Conservation (phyloP, 1,140 invertebrate species). For the Polypedilum vanderplanki region DNA sequence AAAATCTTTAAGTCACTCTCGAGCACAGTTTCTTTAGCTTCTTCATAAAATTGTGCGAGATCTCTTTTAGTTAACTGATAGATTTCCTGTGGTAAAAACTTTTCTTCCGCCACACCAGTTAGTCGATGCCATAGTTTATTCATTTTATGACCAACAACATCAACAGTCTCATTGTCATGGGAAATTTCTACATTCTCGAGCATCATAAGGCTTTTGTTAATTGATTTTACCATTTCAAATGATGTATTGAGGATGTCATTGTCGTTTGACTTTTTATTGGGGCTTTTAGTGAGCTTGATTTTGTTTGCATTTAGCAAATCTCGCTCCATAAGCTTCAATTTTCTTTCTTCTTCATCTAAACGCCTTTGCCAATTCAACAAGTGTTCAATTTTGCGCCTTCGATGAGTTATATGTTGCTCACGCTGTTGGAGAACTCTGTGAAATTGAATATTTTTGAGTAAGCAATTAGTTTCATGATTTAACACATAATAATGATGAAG, state of each 20-base stretch:
- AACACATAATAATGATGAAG: too few species aligned
- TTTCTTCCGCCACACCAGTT: constrained; percentile 32
- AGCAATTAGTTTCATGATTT: too few species aligned
- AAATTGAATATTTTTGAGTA: too few species aligned
- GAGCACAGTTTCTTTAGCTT: constrained; percentile 33
- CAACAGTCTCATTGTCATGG: constrained; percentile 31
- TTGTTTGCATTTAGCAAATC: constrained; percentile 31
- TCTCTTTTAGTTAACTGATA: constrained; percentile 34
- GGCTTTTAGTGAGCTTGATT: not conserved
- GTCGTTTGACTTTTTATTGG: not conserved
- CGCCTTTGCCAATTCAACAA: constrained; percentile 35
- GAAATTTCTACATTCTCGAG: constrained; percentile 31
- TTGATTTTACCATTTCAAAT: constrained; percentile 29
- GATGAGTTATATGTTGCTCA: constrained; percentile 33
- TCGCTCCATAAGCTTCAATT: constrained; percentile 33
- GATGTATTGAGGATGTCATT: not conserved
- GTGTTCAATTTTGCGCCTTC: constrained; percentile 33
- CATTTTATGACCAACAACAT: constrained; percentile 33
- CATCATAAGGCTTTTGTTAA: constrained; percentile 34
- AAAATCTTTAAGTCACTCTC: constrained; percentile 15
- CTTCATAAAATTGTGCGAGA: constrained; percentile 34
- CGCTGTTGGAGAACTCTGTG: constrained; percentile 33
- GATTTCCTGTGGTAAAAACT: constrained; percentile 32
- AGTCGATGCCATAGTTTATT: constrained; percentile 36
- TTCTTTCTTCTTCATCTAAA: constrained; percentile 34